These are phyloP conservation scores for Phenacoccus solenopsis DNA, from an alignment of 1,140 invertebrate genomes.

Conservation along the genomic window DNA sequence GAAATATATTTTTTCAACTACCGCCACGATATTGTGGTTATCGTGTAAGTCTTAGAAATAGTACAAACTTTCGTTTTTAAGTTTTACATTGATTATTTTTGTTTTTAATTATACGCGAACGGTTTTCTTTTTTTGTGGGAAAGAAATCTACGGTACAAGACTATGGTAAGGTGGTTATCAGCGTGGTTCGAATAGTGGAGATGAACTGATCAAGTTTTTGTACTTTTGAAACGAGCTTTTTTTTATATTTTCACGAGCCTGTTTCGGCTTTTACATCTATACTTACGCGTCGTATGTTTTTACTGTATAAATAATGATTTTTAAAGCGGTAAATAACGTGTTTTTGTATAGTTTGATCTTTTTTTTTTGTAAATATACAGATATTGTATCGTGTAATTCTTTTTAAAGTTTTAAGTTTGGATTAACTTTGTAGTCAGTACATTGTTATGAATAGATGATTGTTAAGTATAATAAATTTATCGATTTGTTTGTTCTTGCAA, in stretches of 20 bases:
- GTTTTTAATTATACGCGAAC: too few species aligned
- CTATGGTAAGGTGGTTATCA: too few species aligned
- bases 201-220: too few species aligned
- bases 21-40: too few species aligned
- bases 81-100: too few species aligned
- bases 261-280: neutral
- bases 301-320: neutral
- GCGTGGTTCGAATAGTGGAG: too few species aligned
- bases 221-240: neutral
- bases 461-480: neutral
- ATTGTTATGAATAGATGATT: conserved; percentile 15
- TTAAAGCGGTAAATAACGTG: neutral
- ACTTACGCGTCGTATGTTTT: neutral
- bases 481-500: neutral
- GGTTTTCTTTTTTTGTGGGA: too few species aligned
- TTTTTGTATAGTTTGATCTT: neutral
- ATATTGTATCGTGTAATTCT: conserved; percentile 1
- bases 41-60: too few species aligned
- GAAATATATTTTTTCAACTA: too few species aligned
- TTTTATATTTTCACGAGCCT: neutral
- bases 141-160: too few species aligned
- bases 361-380: neutral
- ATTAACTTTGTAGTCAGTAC: conserved; percentile 16
- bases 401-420: conserved; percentile 7
- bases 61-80: too few species aligned